Base-by-base conservation (phyloP, 1,140 invertebrate genomes). In the Amyelois transitella region DNA sequence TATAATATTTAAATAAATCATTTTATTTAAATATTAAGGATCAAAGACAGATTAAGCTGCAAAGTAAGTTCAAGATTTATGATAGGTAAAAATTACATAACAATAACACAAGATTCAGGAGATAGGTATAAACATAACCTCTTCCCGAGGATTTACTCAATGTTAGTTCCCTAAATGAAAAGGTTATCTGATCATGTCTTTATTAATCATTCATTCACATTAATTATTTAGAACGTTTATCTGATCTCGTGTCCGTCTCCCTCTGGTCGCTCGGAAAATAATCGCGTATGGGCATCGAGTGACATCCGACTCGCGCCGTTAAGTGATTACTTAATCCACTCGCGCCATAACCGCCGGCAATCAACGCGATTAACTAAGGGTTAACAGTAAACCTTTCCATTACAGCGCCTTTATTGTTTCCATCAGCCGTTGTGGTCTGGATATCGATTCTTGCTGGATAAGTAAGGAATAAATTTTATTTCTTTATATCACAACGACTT, bases 311-410 rank as follows among this genome's bases (percentile, higher is more conserved):
- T 38, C 32, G 12, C 32, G 32, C 32, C 32, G 62, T 68, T 84
- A 84, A 84, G 78, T 84, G 73, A 84, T 84, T 84, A 73, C 75
- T 67, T 75, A 64, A 72, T 72, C 69, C 60, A 38, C 60, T 51
- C 43, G 59, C 59, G 57, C 56, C 54, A 51, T 66, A 68, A 60
- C 69, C 64, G 73, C 64, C 66, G 64, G 68, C 77, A 78, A 81
- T 81, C 77, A 77, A 72, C 67, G 65, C 74, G 71, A 81, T 81
- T 80, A 81, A 74, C 73, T 62, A 60, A 64, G 66, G 64, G 61
- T 67, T 66, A 69, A 62, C 53, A 58, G 59, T 59, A 60, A 72
- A 58, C 60, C 61, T 52, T 64, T 51, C 58, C 62, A 66, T 66
- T 64, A 62, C 65, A 57, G 58, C 55, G 62, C 52, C 58, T 59